A percentile compares a stretch with the other conserved stretches of the same genome.
These are phyloP conservation scores for Aphelenchoides besseyi DNA, from an alignment of 1,140 invertebrate genomes.

Conservation along the genomic window DNA sequence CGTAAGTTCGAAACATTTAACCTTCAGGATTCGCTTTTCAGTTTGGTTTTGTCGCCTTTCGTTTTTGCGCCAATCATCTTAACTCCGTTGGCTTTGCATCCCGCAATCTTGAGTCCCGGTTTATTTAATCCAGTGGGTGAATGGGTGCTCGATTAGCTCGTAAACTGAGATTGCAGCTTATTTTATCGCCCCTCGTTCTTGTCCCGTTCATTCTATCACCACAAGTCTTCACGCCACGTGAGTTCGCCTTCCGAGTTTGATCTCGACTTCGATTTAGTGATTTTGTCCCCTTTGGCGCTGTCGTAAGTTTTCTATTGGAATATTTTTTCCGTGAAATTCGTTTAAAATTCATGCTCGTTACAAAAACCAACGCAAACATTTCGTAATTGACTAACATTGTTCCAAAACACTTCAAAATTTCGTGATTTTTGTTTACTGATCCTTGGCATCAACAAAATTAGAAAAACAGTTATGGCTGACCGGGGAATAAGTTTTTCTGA, in stretches of 20 bases:
- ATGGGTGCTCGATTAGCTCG: conserved; percentile 16
- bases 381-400: too few relatives aligned
- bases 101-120: conserved; percentile 16
- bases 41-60: conserved; percentile 48
- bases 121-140: conserved; percentile 29
- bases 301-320: conserved; percentile 7
- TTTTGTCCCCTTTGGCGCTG: conserved; percentile 34
- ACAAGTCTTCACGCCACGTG: conserved; percentile 12
- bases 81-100: conserved; percentile 5
- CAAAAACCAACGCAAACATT: too few relatives aligned
- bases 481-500: too few relatives aligned
- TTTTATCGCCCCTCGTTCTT: conserved; percentile 35
- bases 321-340: background rate
- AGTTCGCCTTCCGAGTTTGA: background rate
- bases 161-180: conserved; percentile 17
- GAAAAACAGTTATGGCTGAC: too few relatives aligned
- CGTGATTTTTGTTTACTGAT: too few relatives aligned
- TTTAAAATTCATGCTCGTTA: too few relatives aligned
- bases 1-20: too few relatives aligned
- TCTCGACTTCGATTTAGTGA: background rate
- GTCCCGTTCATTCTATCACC: conserved; percentile 46
- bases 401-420: too few relatives aligned
- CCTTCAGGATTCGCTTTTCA: too few relatives aligned
- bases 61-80: conserved; percentile 32
- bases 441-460: too few relatives aligned